phyloP scores from a whole-genome alignment of 2,888 invertebrate genomes.

The Melikaiella ostensackeni region DNA sequence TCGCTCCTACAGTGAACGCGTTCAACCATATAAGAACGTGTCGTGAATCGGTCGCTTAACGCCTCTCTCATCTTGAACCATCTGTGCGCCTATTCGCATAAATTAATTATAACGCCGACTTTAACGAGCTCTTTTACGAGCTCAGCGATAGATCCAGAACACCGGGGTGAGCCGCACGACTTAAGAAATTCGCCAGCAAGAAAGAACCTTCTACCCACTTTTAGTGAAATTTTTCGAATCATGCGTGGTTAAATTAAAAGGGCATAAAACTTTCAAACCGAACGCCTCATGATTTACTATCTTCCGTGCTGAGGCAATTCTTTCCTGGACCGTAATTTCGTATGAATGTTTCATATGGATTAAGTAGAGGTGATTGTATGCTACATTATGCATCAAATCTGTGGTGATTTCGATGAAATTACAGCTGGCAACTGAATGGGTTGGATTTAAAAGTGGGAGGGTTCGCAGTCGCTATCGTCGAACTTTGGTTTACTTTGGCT shows the following conservation, averaged over 20 bases:
- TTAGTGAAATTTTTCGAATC: too few relatives aligned
- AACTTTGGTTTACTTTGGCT: conserved; percentile 37
- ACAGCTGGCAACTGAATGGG: conserved; percentile 32
- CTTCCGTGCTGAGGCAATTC: neutral
- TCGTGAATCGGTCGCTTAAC: conserved; percentile 24
- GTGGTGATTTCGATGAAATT: conserved; percentile 27
- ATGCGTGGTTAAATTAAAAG: too few relatives aligned
- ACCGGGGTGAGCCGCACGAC: neutral
- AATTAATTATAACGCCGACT: conserved; percentile 49
- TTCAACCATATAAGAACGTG: conserved; percentile 25
- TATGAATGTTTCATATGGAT: neutral
- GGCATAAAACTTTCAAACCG: too few relatives aligned
- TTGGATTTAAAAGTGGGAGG: conserved; percentile 24
- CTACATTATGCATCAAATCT: conserved; percentile 25
- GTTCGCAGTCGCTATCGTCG: conserved; percentile 12
- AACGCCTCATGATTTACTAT: too few relatives aligned
- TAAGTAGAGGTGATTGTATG: conserved; percentile 7
- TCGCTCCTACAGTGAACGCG: neutral
- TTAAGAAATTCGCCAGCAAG: neutral
- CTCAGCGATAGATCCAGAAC: conserved; percentile 20
- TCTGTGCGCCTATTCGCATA: conserved; percentile 42
- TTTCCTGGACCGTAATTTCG: neutral
- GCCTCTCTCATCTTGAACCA: conserved; percentile 33
- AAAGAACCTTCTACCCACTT: too few relatives aligned
- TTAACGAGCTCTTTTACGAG: conserved; percentile 52